phyloP scores from a whole-genome alignment of 2,113 vertebrate species.

The Egretta garzetta region DNA sequence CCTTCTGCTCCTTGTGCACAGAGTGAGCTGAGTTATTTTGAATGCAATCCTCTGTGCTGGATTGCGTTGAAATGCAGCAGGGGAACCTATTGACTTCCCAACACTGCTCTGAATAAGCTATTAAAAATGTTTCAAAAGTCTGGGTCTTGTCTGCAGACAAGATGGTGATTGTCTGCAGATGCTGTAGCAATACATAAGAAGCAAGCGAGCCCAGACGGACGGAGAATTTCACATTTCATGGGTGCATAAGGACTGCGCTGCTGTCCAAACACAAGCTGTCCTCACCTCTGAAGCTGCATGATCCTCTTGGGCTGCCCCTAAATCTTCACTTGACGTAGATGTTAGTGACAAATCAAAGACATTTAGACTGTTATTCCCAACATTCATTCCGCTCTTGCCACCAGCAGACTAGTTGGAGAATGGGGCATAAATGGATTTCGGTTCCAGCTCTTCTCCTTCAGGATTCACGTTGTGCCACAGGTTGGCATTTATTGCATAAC shows the following conservation, averaged over 20 bases:
- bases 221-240: neutral
- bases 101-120: neutral
- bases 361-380: neutral
- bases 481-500: neutral
- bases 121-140: neutral
- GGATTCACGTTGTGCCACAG: neutral
- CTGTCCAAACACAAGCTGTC: neutral
- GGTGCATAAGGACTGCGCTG: accelerated
- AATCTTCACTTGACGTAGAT: neutral
- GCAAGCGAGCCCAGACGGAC: neutral
- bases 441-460: neutral
- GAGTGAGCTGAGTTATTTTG: neutral
- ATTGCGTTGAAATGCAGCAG: neutral
- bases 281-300: neutral
- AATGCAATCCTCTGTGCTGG: accelerated
- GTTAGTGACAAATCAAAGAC: neutral
- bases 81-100: neutral
- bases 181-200: neutral
- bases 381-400: neutral
- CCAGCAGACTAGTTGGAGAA: neutral
- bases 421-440: neutral
- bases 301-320: neutral
- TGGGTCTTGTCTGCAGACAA: neutral
- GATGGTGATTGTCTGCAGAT: neutral
- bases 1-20: neutral